These are phyloP conservation scores for Thamnaconus septentrionalis DNA, from an alignment of 2,113 vertebrate species.

Conservation along the genomic window DNA sequence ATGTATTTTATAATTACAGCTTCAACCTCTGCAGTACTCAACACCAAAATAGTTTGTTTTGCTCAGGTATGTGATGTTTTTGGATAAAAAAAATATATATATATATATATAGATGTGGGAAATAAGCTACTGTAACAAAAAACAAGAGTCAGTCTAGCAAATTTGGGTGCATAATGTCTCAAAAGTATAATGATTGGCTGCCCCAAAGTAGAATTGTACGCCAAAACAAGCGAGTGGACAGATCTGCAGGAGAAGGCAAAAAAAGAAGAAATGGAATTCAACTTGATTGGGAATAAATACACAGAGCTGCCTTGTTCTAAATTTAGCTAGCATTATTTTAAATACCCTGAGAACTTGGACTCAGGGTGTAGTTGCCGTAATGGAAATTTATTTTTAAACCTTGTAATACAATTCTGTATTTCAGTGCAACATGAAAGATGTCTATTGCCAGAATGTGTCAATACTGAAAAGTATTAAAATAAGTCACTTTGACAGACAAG, in stretches of 20 bases:
- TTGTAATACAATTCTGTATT: no score
- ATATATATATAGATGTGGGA: constrained; percentile 62
- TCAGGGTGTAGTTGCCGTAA: no score
- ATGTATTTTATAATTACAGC: constrained; percentile 45
- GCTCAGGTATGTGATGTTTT: constrained; percentile 56
- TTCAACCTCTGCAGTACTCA: constrained; percentile 24
- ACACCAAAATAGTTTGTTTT: constrained; percentile 18
- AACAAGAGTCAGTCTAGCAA: constrained; percentile 17
- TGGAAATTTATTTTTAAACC: no score
- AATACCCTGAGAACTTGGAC: no score
- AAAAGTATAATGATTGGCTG: constrained; percentile 30
- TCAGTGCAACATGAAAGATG: no score
- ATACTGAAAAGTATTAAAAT: no score
- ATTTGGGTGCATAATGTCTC: constrained; percentile 5
- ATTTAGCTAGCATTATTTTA: no score
- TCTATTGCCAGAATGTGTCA: no score
- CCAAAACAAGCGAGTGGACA: constrained; percentile 46
- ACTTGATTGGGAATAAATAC: constrained; percentile 26
- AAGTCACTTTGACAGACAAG: no score
- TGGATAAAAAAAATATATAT: constrained; percentile 31
- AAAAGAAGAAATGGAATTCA: constrained; percentile 27
- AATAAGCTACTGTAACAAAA: constrained; percentile 34
- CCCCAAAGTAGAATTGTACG: constrained; percentile 21
- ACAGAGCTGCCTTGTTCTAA: no score
- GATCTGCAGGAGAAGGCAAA: neutral